phyloP scores from a whole-genome alignment of 2,113 vertebrate species.

The Charina bottae region DNA sequence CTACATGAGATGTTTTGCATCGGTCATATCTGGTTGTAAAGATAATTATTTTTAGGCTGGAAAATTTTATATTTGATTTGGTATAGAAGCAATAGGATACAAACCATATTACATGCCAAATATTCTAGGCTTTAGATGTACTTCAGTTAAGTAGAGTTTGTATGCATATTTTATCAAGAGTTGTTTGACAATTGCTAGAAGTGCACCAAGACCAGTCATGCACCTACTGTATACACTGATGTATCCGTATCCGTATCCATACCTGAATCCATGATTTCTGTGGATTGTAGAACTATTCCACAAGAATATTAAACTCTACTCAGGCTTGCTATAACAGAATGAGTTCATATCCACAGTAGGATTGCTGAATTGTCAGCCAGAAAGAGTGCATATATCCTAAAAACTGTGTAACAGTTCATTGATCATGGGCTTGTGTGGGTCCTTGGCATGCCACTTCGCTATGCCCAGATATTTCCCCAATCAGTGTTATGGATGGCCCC shows the following conservation, averaged over 20 bases:
- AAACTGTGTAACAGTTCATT: neutral
- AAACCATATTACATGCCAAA: neutral
- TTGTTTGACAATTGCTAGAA: constrained; percentile 35
- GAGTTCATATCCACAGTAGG: neutral
- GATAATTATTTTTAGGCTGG: constrained; percentile 2
- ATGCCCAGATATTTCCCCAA: neutral
- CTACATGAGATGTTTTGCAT: constrained; percentile 37
- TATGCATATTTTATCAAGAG: neutral
- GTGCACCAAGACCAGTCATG: constrained; percentile 48
- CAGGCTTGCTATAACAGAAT: neutral
- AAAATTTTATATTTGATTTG: neutral
- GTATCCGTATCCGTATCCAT: constrained; percentile 52
- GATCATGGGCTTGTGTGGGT: neutral
- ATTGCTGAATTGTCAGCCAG: neutral
- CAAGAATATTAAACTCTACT: neutral
- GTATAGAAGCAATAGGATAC: neutral
- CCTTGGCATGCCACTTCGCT: neutral
- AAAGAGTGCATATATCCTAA: neutral
- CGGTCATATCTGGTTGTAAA: constrained; percentile 37
- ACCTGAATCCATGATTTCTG: constrained; percentile 61
- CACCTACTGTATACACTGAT: constrained; percentile 43
- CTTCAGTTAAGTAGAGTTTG: neutral
- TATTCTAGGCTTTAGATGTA: rapidly evolving
- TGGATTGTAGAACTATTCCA: constrained; percentile 52
- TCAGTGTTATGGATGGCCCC: neutral